Evolutionary conservation across 2,888 invertebrate genomes (phyloP).

Genomic region (Shargacucullia verbasci): DNA sequence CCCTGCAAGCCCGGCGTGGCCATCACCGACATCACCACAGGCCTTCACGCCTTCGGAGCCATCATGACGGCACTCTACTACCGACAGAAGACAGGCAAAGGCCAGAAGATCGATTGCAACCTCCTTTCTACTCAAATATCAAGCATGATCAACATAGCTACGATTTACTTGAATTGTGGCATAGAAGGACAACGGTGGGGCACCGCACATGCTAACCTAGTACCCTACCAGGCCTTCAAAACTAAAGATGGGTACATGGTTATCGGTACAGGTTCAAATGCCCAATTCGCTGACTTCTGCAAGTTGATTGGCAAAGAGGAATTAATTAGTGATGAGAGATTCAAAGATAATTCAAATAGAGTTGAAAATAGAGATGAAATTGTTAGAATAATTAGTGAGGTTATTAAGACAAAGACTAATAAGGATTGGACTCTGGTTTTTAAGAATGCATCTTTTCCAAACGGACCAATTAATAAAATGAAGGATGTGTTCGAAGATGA

Average conservation of each 20-base stretch:
- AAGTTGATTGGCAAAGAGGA: conserved; percentile 89
- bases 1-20: conserved; percentile 98
- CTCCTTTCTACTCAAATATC: conserved; percentile 97
- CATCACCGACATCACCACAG: conserved; percentile 97
- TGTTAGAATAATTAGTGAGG: conserved; percentile 89
- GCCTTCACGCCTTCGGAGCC: conserved; percentile 98
- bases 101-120: conserved; percentile 98
- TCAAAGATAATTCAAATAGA: conserved; percentile 92
- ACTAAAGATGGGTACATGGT: conserved; percentile 95
- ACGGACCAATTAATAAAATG: conserved; percentile 96
- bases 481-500: conserved; percentile 96
- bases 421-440: conserved; percentile 93
- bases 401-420: conserved; percentile 90
- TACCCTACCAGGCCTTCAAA: conserved; percentile 97
- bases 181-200: conserved; percentile 94
- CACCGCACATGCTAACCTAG: conserved; percentile 98
- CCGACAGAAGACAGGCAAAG: conserved; percentile 92
- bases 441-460: conserved; percentile 93
- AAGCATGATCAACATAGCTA: conserved; percentile 95
- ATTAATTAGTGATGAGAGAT: conserved; percentile 90
- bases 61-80: conserved; percentile 97
- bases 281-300: conserved; percentile 93
- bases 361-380: conserved; percentile 93
- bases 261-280: conserved; percentile 95
- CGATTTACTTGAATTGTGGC: conserved; percentile 96